A percentile compares a stretch with the other conserved stretches of the same genome.
These are phyloP conservation scores for Montipora sp. DNA, from an alignment of 64 coral and sea anemone genomes.

Conservation along the genomic window DNA sequence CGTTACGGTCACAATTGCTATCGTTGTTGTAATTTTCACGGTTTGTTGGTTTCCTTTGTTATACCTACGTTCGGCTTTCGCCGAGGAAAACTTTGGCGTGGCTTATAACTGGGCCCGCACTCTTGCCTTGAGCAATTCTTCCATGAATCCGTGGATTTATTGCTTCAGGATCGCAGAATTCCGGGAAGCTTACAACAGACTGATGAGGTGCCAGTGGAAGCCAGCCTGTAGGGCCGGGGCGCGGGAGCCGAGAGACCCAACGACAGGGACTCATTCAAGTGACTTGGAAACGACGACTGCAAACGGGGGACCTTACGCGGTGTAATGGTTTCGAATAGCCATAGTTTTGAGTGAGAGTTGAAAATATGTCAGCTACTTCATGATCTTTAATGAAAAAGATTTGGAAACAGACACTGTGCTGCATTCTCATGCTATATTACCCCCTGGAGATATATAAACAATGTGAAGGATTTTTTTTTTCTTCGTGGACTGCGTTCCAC, in stretches of 20 bases:
- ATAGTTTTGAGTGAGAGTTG: not conserved
- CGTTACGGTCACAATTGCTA: conserved; percentile 84
- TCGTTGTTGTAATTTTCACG: conserved; percentile 82
- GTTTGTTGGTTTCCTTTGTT: conserved; percentile 86
- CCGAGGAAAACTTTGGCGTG: conserved; percentile 69
- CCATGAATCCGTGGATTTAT: conserved; percentile 91
- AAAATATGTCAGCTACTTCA: not conserved
- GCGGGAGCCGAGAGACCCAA: not conserved
- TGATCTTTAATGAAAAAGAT: too few relatives aligned
- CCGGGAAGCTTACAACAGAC: conserved; percentile 79
- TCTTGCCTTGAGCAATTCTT: conserved; percentile 77
- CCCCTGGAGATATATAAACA: not conserved
- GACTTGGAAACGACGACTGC: not conserved
- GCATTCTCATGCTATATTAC: not conserved
- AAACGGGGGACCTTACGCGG: not conserved
- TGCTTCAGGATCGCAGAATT: conserved; percentile 87
- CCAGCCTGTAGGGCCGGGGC: not conserved
- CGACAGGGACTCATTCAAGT: not conserved
- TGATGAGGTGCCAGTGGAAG: conserved; percentile 40
- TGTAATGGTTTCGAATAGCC: not conserved
- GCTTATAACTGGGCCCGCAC: conserved; percentile 94
- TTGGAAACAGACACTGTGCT: not conserved
- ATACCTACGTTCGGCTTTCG: conserved; percentile 61
- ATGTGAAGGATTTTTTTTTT: not conserved
- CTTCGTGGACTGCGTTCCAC: too few relatives aligned